These are phyloP conservation scores for Chloropsis cyanopogon DNA, from an alignment of 2,113 vertebrate species.

Conservation along the genomic window DNA sequence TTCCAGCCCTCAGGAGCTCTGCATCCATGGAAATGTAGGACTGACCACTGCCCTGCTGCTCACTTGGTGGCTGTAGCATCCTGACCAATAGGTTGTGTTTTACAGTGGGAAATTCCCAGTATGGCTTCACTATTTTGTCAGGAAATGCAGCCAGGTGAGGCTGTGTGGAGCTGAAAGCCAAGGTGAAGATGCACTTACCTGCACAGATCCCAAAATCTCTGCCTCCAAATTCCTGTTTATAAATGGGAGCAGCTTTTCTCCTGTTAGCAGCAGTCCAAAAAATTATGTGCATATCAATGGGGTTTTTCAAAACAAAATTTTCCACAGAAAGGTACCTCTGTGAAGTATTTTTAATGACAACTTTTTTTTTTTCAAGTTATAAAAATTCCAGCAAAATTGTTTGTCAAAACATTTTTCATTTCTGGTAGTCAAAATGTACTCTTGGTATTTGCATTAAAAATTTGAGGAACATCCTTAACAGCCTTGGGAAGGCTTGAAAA, in stretches of 20 bases:
- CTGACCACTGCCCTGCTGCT: neutral
- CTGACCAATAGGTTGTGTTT: neutral
- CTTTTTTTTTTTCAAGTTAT: neutral
- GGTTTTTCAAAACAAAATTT: neutral
- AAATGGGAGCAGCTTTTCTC: neutral
- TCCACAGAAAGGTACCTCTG: neutral
- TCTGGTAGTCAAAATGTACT: neutral
- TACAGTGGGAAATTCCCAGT: neutral
- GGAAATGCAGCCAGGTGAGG: neutral
- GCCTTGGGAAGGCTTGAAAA: neutral
- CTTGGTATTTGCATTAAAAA: neutral
- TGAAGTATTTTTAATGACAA: neutral
- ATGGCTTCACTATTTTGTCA: rapidly evolving
- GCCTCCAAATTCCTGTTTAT: neutral
- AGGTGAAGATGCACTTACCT: neutral
- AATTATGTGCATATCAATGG: neutral
- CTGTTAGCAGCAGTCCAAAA: neutral
- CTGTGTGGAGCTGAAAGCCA: neutral
- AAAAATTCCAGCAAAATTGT: neutral
- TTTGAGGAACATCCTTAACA: neutral
- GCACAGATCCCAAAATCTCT: neutral
- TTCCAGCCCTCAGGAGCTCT: neutral
- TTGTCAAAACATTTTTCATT: conserved; percentile 2
- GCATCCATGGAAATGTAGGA: neutral
- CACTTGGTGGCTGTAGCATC: neutral